A percentile compares a stretch with the other conserved stretches of the same genome.
Conservation (phyloP, 2,888 invertebrate genomes). For the Drosophila neonasuta region DNA sequence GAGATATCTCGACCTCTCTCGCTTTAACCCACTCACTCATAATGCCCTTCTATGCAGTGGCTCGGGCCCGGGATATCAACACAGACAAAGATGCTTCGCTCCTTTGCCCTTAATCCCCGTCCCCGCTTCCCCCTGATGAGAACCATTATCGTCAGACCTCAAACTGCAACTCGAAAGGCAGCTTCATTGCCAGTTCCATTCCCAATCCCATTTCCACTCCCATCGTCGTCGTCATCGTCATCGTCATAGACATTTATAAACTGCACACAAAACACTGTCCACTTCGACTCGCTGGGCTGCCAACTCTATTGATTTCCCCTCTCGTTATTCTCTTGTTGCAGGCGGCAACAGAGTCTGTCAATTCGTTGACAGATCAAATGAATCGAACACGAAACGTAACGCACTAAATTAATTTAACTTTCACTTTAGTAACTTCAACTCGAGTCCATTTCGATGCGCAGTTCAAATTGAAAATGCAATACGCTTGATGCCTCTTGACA, state of each 20-base stretch:
- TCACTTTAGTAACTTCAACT: background rate
- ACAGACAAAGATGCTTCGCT: background rate
- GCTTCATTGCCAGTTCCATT: conserved; percentile 33
- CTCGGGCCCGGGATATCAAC: background rate
- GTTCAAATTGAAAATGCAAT: background rate
- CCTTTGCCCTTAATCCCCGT: background rate
- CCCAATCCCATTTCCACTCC: conserved; percentile 49
- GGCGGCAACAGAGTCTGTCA: conserved; percentile 25
- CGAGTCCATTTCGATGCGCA: background rate
- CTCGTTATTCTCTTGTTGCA: conserved; percentile 12
- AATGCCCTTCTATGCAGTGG: background rate
- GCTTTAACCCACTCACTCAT: background rate
- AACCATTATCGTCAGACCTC: conserved; percentile 43
- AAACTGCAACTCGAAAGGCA: conserved; percentile 7
- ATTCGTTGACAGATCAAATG: conserved; percentile 23
- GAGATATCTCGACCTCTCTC: background rate
- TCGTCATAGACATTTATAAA: conserved; percentile 72
- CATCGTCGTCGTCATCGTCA: conserved; percentile 38
- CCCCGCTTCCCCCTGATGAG: background rate
- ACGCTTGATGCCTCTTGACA: background rate
- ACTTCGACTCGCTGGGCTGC: conserved; percentile 17
- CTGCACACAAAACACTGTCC: conserved; percentile 72
- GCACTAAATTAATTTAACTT: conserved; percentile 27
- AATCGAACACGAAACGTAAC: conserved; percentile 19
- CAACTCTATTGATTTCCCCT: background rate